A percentile compares a stretch with the other conserved stretches of the same genome.
phyloP scores from a whole-genome alignment of 2,113 vertebrate genomes.

The Tragelaphus scriptus region DNA sequence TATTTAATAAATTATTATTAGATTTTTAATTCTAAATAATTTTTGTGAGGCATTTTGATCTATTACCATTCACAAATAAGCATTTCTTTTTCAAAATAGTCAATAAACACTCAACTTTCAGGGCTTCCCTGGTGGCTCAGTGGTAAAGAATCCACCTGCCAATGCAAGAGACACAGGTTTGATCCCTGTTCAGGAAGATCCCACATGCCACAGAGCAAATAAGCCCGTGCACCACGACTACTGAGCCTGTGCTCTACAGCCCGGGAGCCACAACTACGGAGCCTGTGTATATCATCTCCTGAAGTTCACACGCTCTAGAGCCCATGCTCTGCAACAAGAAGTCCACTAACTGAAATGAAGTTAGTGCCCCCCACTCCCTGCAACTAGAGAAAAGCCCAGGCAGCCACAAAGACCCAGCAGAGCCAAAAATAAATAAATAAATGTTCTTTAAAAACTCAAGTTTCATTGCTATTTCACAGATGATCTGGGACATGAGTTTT shows the following conservation, averaged over 20 bases:
- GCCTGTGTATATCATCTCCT: accelerated
- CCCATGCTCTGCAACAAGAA: background rate
- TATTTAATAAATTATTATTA: background rate
- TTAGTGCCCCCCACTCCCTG: background rate
- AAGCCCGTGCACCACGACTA: background rate
- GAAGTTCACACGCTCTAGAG: background rate
- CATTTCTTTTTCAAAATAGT: background rate
- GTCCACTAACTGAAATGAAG: background rate
- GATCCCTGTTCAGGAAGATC: background rate
- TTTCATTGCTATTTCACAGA: background rate
- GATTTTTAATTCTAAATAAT: background rate
- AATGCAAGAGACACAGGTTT: background rate
- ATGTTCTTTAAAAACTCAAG: background rate
- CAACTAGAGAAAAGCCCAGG: background rate
- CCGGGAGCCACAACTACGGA: background rate
- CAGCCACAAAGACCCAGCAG: background rate
- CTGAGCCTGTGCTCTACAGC: background rate
- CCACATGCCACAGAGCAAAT: background rate
- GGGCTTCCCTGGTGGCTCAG: background rate
- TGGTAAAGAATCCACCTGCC: background rate
- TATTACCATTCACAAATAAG: background rate
- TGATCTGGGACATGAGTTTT: background rate
- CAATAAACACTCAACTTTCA: background rate
- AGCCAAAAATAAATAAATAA: background rate
- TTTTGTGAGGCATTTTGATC: background rate